A percentile compares a stretch with the other conserved stretches of the same genome.
phyloP scores from a whole-genome alignment of 2,797 vertebrate species.

The Lutjanus argentimaculatus region DNA sequence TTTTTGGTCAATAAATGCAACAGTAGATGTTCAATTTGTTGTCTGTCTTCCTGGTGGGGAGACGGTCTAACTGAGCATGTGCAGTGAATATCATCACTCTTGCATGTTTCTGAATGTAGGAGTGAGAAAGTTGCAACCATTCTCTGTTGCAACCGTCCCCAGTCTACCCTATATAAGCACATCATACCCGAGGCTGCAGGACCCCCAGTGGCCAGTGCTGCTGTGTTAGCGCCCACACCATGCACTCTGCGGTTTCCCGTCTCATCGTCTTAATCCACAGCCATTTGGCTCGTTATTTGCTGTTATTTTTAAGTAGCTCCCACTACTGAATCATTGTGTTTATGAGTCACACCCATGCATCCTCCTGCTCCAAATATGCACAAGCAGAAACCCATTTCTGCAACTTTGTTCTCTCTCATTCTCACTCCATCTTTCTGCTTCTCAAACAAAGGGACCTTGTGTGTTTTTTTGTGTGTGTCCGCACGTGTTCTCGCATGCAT shows the following conservation, averaged over 20 bases:
- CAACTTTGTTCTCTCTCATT: slow-evolving; percentile 37
- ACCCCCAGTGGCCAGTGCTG: slow-evolving; percentile 20
- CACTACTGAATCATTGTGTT: slow-evolving; percentile 79
- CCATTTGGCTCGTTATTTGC: slow-evolving; percentile 74
- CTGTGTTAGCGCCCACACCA: slow-evolving; percentile 1
- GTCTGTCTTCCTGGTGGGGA: no score
- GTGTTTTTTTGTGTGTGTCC: slow-evolving; percentile 59
- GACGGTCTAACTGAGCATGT: no score
- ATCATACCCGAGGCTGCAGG: slow-evolving; percentile 4
- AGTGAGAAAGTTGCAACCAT: no score
- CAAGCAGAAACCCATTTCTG: slow-evolving; percentile 53
- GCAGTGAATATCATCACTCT: no score
- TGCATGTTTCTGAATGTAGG: no score
- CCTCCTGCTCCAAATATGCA: slow-evolving; percentile 69
- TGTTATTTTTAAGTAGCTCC: slow-evolving; percentile 82
- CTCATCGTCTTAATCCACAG: slow-evolving; percentile 70
- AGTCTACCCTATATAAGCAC: background rate
- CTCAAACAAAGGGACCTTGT: slow-evolving; percentile 76
- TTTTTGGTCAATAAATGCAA: no score
- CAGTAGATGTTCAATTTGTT: no score
- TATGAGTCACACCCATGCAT: slow-evolving; percentile 78
- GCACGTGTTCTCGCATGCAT: slow-evolving; percentile 67
- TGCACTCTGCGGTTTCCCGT: slow-evolving; percentile 60
- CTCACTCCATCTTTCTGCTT: slow-evolving; percentile 49
- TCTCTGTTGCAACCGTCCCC: no score